A percentile compares a stretch with the other conserved stretches of the same genome.
These are phyloP conservation scores for Gouania willdenowi DNA, from an alignment of 2,797 vertebrate species.

Conservation along the genomic window DNA sequence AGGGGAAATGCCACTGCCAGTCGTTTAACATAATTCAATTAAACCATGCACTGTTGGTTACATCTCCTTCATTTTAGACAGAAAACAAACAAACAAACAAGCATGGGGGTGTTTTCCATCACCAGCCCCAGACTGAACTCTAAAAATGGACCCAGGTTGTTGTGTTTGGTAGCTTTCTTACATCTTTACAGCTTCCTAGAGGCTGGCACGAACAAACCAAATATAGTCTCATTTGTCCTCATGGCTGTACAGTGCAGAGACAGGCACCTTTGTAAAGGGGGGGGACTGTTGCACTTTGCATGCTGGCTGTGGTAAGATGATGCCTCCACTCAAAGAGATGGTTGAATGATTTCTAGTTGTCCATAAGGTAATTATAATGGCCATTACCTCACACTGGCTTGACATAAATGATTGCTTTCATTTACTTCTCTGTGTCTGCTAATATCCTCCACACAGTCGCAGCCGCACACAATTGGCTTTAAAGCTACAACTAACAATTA, in stretches of 20 bases:
- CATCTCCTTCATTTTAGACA: constrained; percentile 12
- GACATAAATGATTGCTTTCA: constrained; percentile 24
- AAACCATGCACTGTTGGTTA: constrained; percentile 41
- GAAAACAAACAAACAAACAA: constrained; percentile 6
- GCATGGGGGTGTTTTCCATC: constrained; percentile 9
- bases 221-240: constrained; percentile 24
- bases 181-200: not conserved
- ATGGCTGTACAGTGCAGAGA: constrained; percentile 32
- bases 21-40: constrained; percentile 30
- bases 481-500: not conserved
- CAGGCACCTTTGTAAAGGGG: constrained; percentile 37
- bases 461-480: not conserved
- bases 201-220: constrained; percentile 24
- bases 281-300: constrained; percentile 8
- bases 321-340: constrained; percentile 19
- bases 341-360: constrained; percentile 34
- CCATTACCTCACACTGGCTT: constrained; percentile 15
- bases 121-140: not conserved
- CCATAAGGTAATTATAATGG: constrained; percentile 11
- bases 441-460: not conserved
- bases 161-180: constrained; percentile 5
- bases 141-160: not conserved
- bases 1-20: constrained; percentile 16
- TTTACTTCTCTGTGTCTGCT: constrained; percentile 2
- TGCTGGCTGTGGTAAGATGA: constrained; percentile 9